Conservation (phyloP, 2,113 vertebrate species). For the Otis tarda region DNA sequence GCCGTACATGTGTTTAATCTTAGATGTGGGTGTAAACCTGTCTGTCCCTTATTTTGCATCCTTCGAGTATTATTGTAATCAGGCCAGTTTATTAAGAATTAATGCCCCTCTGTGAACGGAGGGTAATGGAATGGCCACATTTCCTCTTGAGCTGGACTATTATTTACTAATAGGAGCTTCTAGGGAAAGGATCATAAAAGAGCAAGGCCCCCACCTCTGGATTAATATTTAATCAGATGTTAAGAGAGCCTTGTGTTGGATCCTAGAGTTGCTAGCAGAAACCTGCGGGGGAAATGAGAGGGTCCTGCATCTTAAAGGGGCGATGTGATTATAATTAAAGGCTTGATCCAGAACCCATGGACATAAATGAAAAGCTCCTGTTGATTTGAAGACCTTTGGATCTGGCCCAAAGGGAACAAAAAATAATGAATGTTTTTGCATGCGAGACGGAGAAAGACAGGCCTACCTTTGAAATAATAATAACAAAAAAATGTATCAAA, state of each 20-base stretch:
- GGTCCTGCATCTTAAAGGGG: slow-evolving; percentile 59
- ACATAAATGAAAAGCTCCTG: slow-evolving; percentile 21
- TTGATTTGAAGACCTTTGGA: slow-evolving; percentile 46
- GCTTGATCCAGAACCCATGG: background rate
- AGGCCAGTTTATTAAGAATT: slow-evolving; percentile 77
- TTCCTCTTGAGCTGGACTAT: slow-evolving; percentile 57
- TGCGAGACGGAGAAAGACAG: background rate
- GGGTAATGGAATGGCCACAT: slow-evolving; percentile 68
- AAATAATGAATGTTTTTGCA: slow-evolving; percentile 33
- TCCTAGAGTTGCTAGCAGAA: slow-evolving; percentile 50
- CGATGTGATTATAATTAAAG: slow-evolving; percentile 45
- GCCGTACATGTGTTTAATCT: slow-evolving; percentile 60
- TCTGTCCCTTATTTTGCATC: slow-evolving; percentile 70
- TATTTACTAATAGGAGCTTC: slow-evolving; percentile 74
- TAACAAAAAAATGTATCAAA: background rate
- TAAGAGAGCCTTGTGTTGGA: slow-evolving; percentile 57
- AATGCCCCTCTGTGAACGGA: slow-evolving; percentile 63
- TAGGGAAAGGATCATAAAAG: slow-evolving; percentile 67
- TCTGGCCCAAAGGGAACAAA: background rate
- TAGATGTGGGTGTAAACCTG: slow-evolving; percentile 63
- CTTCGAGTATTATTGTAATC: slow-evolving; percentile 64
- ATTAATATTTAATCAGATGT: slow-evolving; percentile 76
- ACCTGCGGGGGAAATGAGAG: slow-evolving; percentile 59
- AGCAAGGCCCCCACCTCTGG: slow-evolving; percentile 47
- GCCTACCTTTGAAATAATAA: background rate